A percentile compares a stretch with the other conserved stretches of the same genome.
Evolutionary conservation across 1,140 invertebrate species (phyloP).

Genomic region (Ridgeia piscesae): DNA sequence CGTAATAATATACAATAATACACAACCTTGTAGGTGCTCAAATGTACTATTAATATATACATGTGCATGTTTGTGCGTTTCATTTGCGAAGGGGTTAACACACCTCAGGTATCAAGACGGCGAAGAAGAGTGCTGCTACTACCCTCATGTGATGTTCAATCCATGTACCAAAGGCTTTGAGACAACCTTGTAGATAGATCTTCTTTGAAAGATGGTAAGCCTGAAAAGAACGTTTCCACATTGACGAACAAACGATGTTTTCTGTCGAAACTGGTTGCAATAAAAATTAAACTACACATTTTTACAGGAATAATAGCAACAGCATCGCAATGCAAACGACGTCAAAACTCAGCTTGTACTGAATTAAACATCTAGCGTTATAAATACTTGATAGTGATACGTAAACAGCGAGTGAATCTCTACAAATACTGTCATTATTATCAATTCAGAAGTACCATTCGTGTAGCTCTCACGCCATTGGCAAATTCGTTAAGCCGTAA

Average conservation of each 20-base stretch:
- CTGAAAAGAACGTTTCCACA: background rate
- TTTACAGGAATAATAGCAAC: background rate
- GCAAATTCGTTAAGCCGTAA: background rate
- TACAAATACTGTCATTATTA: background rate
- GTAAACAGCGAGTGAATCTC: background rate
- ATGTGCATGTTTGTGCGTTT: background rate
- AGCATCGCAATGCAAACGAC: background rate
- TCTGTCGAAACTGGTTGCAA: too few species aligned
- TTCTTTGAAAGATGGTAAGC: background rate
- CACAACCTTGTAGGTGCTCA: background rate
- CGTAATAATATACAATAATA: background rate
- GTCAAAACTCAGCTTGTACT: background rate
- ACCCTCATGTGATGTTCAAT: background rate
- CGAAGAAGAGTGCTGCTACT: background rate
- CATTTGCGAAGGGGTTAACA: background rate
- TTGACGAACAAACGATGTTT: too few species aligned
- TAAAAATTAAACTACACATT: background rate
- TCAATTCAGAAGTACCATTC: background rate
- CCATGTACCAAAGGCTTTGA: background rate
- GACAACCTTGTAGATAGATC: conserved; percentile 1
- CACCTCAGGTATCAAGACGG: background rate
- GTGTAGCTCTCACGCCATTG: background rate
- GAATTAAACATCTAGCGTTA: background rate
- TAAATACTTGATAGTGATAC: background rate
- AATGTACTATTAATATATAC: background rate